These are phyloP conservation scores for Clinocottus analis DNA, from an alignment of 2,113 vertebrate genomes.

Conservation along the genomic window DNA sequence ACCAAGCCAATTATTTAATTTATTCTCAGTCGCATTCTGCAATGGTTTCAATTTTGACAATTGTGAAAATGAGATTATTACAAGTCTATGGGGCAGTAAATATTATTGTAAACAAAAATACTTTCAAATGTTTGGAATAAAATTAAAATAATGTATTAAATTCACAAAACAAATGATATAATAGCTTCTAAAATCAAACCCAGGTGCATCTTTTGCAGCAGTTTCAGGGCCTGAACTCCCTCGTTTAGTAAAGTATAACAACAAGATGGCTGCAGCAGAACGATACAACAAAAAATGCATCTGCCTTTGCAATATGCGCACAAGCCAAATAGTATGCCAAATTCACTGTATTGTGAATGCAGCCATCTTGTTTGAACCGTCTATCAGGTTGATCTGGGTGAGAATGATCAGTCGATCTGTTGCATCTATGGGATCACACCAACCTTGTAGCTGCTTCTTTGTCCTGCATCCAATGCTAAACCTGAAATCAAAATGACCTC, in stretches of 20 bases:
- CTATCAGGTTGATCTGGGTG: neutral
- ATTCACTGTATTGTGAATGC: neutral
- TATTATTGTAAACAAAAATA: neutral
- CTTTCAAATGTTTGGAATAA: no score
- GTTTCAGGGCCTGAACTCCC: neutral
- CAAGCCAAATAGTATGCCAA: neutral
- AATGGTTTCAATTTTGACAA: neutral
- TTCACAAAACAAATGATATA: no score
- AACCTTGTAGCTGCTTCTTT: slow-evolving; percentile 53
- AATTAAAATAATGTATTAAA: neutral
- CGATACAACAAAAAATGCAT: neutral
- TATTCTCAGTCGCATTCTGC: neutral
- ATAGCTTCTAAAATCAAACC: slow-evolving; percentile 1
- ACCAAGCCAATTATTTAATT: neutral
- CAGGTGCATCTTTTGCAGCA: neutral
- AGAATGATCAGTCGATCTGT: neutral
- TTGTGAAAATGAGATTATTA: no score
- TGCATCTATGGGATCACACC: slow-evolving; percentile 5
- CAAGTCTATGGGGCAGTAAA: no score
- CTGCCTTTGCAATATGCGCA: neutral
- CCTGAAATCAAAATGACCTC: slow-evolving; percentile 34
- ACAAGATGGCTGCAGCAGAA: neutral
- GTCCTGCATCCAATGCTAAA: slow-evolving; percentile 44
- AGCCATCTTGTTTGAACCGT: neutral
- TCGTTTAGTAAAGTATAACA: neutral